Conservation (phyloP, 92 coral and sea anemone species). For the Epizoanthus ramosus region DNA sequence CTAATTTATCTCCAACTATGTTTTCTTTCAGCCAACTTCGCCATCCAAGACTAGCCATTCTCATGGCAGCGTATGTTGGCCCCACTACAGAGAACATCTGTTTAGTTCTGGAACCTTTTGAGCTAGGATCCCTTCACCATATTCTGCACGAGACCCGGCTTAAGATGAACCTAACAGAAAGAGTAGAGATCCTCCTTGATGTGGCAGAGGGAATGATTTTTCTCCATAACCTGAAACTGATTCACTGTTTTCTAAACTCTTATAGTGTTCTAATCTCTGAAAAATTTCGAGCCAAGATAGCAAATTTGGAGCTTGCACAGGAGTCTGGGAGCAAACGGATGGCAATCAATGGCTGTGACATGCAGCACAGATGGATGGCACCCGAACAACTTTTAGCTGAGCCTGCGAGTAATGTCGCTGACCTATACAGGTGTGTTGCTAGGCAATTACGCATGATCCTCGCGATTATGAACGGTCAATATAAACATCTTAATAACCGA, state of each 20-base stretch:
- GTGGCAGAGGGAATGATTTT: slow-evolving; percentile 80
- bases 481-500: no score
- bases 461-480: no score
- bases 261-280: slow-evolving; percentile 67
- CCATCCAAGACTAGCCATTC: slow-evolving; percentile 73
- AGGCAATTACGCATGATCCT: background rate
- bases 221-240: slow-evolving; percentile 63
- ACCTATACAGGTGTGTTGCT: slow-evolving; percentile 69
- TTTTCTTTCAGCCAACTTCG: slow-evolving; percentile 71
- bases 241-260: slow-evolving; percentile 85
- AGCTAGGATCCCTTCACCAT: slow-evolving; percentile 64
- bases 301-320: slow-evolving; percentile 70
- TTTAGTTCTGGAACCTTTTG: slow-evolving; percentile 78
- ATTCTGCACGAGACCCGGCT: slow-evolving; percentile 68
- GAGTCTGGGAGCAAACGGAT: slow-evolving; percentile 32
- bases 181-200: slow-evolving; percentile 64
- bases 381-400: slow-evolving; percentile 66
- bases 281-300: slow-evolving; percentile 65
- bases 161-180: slow-evolving; percentile 54
- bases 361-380: slow-evolving; percentile 78
- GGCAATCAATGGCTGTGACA: slow-evolving; percentile 29
- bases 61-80: slow-evolving; percentile 82
- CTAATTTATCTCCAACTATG: no score
- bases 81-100: slow-evolving; percentile 59
- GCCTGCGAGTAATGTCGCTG: slow-evolving; percentile 58